Percentiles rank a stretch among this genome's conserved stretches.
Evolutionary conservation across 2,797 vertebrate species (phyloP).

Genomic region (Margarornis squamiger): DNA sequence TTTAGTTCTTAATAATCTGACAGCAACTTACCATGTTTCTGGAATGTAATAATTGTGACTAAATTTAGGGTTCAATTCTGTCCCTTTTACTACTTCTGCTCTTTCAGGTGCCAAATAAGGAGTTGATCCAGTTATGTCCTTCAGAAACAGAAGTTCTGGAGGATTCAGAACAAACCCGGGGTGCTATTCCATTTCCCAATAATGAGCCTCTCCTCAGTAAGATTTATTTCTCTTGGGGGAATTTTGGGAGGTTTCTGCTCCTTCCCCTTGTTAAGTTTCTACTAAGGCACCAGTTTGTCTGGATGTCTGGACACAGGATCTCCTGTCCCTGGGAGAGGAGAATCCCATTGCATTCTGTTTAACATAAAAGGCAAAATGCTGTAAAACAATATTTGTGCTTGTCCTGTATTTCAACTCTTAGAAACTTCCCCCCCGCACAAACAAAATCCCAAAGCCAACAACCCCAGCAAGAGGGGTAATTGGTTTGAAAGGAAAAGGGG

Average conservation of each 20-base stretch:
- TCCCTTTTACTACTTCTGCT: background rate
- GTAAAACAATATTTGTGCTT: background rate
- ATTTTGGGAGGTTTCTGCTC: background rate
- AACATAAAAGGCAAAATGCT: background rate
- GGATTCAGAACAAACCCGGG: constrained; percentile 66
- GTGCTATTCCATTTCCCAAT: constrained; percentile 70
- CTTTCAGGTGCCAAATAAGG: constrained; percentile 69
- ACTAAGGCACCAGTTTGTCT: background rate
- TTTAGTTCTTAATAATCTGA: background rate
- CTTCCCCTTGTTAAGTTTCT: background rate
- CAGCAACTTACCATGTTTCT: background rate
- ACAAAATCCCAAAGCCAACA: background rate
- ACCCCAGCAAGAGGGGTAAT: too few relatives aligned
- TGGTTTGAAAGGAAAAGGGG: background rate
- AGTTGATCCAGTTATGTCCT: constrained; percentile 47
- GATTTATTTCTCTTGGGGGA: background rate
- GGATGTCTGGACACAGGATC: background rate
- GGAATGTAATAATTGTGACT: background rate
- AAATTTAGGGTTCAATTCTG: background rate
- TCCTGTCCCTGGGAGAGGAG: background rate
- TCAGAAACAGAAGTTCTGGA: constrained; percentile 56
- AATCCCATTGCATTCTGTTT: background rate
- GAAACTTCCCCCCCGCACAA: background rate
- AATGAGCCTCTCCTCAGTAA: constrained; percentile 83
- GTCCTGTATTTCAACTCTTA: background rate